Conservation (phyloP, 1,140 invertebrate genomes). For the Drosophila kikkawai region DNA sequence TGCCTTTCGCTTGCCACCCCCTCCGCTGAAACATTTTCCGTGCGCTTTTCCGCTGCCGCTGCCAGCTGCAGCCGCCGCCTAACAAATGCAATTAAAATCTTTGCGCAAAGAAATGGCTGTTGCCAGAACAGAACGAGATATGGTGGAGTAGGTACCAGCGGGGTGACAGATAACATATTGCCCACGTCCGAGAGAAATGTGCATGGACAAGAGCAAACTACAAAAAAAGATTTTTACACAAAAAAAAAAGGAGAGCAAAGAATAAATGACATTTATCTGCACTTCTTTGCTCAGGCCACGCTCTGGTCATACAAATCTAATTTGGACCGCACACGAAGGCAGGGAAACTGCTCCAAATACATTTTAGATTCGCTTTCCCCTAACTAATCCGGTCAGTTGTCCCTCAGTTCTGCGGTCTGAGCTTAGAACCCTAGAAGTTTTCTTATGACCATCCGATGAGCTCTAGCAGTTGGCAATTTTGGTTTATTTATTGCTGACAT, state of each 20-base stretch:
- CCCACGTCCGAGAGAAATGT: conserved; percentile 25
- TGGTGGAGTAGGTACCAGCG: conserved; percentile 9
- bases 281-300: conserved; percentile 24
- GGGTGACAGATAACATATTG: conserved; percentile 63
- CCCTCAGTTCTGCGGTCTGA: conserved; percentile 12
- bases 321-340: conserved; percentile 45
- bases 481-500: conserved; percentile 28
- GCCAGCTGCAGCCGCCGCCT: conserved; percentile 52
- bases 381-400: conserved; percentile 7
- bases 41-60: neutral
- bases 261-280: conserved; percentile 47
- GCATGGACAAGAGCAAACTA: conserved; percentile 8
- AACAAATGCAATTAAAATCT: conserved; percentile 79
- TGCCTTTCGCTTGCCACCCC: neutral
- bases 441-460: conserved; percentile 27
- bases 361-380: conserved; percentile 24
- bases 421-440: neutral
- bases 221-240: conserved; percentile 12
- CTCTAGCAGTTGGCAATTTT: conserved; percentile 27
- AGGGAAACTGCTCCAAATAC: conserved; percentile 9
- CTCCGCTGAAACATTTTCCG: neutral
- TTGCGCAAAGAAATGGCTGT: conserved; percentile 40
- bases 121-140: conserved; percentile 29
- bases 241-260: neutral
- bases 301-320: conserved; percentile 66